Evolutionary conservation across 1,140 invertebrate species (phyloP), one percentile per base, ranked within the genome.

Genomic region (Drosophila rhopaloa): DNA sequence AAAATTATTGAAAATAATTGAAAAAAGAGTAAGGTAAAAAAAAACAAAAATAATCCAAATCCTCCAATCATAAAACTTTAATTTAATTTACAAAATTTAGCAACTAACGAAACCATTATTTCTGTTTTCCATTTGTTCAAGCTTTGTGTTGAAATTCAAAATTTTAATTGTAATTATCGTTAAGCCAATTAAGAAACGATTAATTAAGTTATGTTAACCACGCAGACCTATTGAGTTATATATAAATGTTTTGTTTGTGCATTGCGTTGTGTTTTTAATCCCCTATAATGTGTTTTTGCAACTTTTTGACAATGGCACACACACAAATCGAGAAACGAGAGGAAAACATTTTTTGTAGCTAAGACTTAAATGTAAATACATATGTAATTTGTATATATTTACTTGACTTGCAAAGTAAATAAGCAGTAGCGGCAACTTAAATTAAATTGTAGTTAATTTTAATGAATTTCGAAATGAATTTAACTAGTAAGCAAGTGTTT

Each of bases 301-400:
- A 88, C 76, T 79, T 67, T 74, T 80, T 88, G 67, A 83, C 72
- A 71, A 78, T 62, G 62, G 72, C 81, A 84, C 62, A 60, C 40
- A 63, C 41, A 62, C 67, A 60, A 60, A 60, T n/a, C 16, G 61
- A 50, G 46, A 62, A 35, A 27, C 53, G 43, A 62, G 55, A 27
- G 56, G 14, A 40, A 44, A 60, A 62, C 59, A 81, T 82, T 85
- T 84, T 80, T 76, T 79, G 74, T 86, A 82, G 84, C 80, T 83
- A 89, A 83, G 85, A 75, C 62, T 81, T 88, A 88, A 89, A 68
- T 88, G 84, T 88, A 88, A 88, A 88, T 88, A 88, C 79, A 88
- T 86, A 79, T 86, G 83, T 86, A 86, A 86, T 83, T 84, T 86
- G 82, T 89, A 89, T 84, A 89, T 83, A 88, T 89, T 88, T 89